A percentile compares a stretch with the other conserved stretches of the same genome.
phyloP scores from a whole-genome alignment of 2,888 invertebrate genomes.

The Dasypolia templi region DNA sequence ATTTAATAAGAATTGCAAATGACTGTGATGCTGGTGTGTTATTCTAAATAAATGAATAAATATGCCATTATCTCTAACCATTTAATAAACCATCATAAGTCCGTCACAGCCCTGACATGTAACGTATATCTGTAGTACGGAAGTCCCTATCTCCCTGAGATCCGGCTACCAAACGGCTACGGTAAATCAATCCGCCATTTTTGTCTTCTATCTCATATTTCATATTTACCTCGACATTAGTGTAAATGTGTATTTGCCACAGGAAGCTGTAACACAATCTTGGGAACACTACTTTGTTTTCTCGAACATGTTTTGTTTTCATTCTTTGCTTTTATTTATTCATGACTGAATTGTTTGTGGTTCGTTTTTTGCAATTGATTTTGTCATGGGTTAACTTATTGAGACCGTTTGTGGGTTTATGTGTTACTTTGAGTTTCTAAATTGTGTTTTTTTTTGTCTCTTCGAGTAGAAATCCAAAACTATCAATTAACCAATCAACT shows the following conservation, averaged over 20 bases:
- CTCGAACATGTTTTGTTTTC: conserved; percentile 62
- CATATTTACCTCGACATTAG: conserved; percentile 81
- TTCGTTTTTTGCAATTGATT: conserved; percentile 66
- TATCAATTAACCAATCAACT: not conserved
- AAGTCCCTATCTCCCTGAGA: conserved; percentile 71
- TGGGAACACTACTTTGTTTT: conserved; percentile 65
- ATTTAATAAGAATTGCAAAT: no score
- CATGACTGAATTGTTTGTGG: conserved; percentile 64
- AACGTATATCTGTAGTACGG: conserved; percentile 62
- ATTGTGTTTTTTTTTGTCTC: not conserved
- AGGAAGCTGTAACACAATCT: conserved; percentile 72
- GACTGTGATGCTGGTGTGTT: no score
- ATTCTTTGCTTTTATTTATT: conserved; percentile 62
- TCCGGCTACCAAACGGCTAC: conserved; percentile 74
- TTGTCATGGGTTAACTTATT: conserved; percentile 54
- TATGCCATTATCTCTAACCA: not conserved
- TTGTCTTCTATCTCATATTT: conserved; percentile 76
- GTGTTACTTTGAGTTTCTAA: conserved; percentile 16
- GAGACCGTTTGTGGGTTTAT: conserved; percentile 12
- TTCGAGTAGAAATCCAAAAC: not conserved
- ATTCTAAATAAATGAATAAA: no score
- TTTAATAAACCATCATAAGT: not conserved
- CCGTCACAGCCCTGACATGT: conserved; percentile 54
- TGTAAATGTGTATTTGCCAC: conserved; percentile 75
- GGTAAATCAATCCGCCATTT: conserved; percentile 82